phyloP scores from a whole-genome alignment of 2,797 vertebrate species.

The Glossophaga mutica region DNA sequence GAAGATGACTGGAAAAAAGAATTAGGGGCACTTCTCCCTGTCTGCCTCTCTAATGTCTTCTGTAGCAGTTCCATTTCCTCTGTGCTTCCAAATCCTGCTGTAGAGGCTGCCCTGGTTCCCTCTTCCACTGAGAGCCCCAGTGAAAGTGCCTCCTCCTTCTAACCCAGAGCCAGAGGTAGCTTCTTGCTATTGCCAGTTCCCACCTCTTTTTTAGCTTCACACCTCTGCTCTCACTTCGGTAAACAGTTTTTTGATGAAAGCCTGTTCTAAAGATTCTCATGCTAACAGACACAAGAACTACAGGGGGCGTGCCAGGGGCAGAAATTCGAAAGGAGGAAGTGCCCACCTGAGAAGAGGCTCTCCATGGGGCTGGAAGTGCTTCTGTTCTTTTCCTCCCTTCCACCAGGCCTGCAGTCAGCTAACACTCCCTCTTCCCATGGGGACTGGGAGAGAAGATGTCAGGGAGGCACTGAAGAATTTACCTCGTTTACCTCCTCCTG shows the following conservation, averaged over 20 bases:
- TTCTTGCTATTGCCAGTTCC: neutral
- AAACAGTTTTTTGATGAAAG: neutral
- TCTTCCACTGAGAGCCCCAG: neutral
- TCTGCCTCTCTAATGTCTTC: neutral
- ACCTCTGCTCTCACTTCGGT: neutral
- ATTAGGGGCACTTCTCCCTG: neutral
- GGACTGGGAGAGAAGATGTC: neutral
- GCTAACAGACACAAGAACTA: neutral
- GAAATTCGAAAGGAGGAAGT: neutral
- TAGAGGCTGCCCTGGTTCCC: neutral
- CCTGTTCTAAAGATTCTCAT: neutral
- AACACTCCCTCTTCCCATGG: neutral
- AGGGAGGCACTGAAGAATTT: neutral
- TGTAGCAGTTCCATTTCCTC: neutral
- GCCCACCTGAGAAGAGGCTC: rapidly evolving
- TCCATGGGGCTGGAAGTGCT: neutral
- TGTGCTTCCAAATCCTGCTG: neutral
- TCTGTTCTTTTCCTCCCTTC: neutral
- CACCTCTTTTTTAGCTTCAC: neutral
- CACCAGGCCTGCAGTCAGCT: neutral
- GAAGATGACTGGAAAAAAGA: neutral
- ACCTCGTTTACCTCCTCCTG: neutral
- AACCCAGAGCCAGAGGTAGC: neutral
- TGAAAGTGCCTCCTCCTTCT: neutral
- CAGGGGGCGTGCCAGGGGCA: rapidly evolving